Conservation (phyloP, 2,888 invertebrate genomes). For the Pyralis farinalis region DNA sequence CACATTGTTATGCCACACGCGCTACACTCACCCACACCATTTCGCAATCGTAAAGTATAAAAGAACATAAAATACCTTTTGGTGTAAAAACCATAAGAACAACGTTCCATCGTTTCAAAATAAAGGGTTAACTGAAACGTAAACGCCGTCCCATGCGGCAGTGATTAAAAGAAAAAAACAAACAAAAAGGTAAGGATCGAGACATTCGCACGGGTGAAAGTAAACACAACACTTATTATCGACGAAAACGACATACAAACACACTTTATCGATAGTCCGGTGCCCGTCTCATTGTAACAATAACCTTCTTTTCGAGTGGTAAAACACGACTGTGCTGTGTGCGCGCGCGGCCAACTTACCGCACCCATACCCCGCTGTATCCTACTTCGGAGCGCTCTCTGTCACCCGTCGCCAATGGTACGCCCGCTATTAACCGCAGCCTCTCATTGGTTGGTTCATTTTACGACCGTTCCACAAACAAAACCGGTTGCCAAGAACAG, state of each 20-base stretch:
- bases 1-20: constrained; percentile 58
- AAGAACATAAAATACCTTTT: constrained; percentile 87
- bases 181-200: constrained; percentile 75
- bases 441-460: constrained; percentile 56
- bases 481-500: constrained; percentile 74
- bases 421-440: constrained; percentile 48
- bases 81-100: constrained; percentile 90
- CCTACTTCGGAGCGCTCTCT: constrained; percentile 45
- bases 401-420: constrained; percentile 66
- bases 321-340: constrained; percentile 64
- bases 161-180: constrained; percentile 71
- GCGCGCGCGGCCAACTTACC: constrained; percentile 52
- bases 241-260: constrained; percentile 81
- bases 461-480: constrained; percentile 72
- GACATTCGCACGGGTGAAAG: constrained; percentile 80
- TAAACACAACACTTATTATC: constrained; percentile 80
- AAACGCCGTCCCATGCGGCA: constrained; percentile 78
- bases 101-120: constrained; percentile 88
- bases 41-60: constrained; percentile 74
- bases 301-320: constrained; percentile 75
- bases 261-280: constrained; percentile 79
- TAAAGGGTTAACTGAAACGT: constrained; percentile 79
- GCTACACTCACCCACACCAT: constrained; percentile 63
- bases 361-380: constrained; percentile 59
- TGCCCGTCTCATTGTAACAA: constrained; percentile 73